Evolutionary conservation across 2,797 vertebrate genomes (phyloP).

Genomic region (Myiotriccus ornatus): DNA sequence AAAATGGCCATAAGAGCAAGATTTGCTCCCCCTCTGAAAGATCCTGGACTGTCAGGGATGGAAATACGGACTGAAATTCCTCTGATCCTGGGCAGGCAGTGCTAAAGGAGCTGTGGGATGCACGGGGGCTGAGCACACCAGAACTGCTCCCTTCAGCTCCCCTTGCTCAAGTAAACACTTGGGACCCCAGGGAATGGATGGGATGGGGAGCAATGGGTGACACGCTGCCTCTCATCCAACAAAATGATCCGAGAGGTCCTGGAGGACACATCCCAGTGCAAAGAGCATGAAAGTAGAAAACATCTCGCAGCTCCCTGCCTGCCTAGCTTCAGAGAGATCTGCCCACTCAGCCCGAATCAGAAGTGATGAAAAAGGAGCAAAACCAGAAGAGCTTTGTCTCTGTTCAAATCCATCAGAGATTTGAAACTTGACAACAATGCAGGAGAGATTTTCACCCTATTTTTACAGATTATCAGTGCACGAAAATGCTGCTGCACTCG

Average conservation of each 20-base stretch:
- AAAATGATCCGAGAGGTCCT: neutral
- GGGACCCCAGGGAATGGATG: neutral
- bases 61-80: neutral
- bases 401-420: neutral
- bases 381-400: neutral
- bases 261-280: neutral
- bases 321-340: neutral
- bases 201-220: neutral
- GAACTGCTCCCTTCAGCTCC: neutral
- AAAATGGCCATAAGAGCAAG: neutral
- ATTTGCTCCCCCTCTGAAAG: neutral
- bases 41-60: neutral
- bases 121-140: neutral
- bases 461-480: neutral
- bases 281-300: constrained; percentile 26
- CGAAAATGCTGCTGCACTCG: fast-evolving
- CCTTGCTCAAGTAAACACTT: neutral
- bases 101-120: neutral
- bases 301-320: neutral
- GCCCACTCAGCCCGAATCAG: neutral
- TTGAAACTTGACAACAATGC: constrained; percentile 8
- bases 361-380: neutral
- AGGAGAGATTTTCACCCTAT: neutral
- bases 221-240: neutral
- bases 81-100: neutral